Base-by-base conservation (phyloP, 2,113 vertebrate genomes). In the Mugil cephalus region DNA sequence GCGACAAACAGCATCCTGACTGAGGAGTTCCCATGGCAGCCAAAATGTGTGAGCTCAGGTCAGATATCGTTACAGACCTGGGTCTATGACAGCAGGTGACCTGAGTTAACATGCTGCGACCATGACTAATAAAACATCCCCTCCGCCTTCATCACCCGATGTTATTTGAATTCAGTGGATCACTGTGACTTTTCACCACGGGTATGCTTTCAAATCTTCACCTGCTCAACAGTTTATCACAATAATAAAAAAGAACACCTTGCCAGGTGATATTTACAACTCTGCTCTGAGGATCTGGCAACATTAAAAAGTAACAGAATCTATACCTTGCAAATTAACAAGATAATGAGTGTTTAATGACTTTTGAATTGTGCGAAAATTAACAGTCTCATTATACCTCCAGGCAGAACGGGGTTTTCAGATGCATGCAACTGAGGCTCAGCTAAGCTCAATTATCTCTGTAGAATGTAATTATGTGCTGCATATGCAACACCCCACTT, bases 81-180 rank as follows among this genome's bases (percentile, higher is more conserved):
- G 21, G 66, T 69, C 43, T 35, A 65, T 42, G 66, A 71, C 79
- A 78, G 76, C 15, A 1, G 68, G 54, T 70, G 58, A 74, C 79
- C 80, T 34, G 38, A 79, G 59, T 77, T 74, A 74, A 79, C 83
- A 52, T 21, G 14, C 48, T 9, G 40, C 43, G 50, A 52, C 17
- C 36, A 80, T 82, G 87, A 88, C 79, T 85, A 84, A 86, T 83
- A 66, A 79, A 89, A 77, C 63, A 73, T 60, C 21, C 65, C 59
- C 61, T 39, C 1, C 13, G 34, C 46, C 67, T 69, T 52, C 12
- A 0, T 54, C 70, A 45, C 73, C 73, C 35, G 7, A 55, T 63
- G 64, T 67, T 53, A 52, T 86, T 75, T 80, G 43, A 81, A 86
- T 83, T 82, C 63, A 82, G 30, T 59, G 73, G 60, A 69, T 64